Conservation (phyloP, 2,113 vertebrate species). For the Psophia crepitans region DNA sequence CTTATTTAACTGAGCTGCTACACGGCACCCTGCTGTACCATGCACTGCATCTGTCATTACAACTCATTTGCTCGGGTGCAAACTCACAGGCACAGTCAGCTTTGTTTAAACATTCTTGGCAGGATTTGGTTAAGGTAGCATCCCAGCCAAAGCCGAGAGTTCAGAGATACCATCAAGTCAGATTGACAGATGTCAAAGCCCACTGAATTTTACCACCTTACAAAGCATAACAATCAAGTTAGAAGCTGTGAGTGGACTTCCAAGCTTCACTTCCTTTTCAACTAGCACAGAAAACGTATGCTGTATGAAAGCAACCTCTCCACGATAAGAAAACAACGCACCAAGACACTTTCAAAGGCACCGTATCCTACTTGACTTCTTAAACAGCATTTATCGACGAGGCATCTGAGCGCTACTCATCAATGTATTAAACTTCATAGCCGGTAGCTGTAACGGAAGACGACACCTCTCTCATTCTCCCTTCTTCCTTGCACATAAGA, state of each 20-base stretch:
- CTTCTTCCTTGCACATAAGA: neutral
- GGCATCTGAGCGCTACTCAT: neutral
- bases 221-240: neutral
- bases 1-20: neutral
- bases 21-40: neutral
- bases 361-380: neutral
- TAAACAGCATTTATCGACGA: neutral
- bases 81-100: neutral
- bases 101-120: neutral
- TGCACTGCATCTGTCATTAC: neutral
- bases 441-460: neutral
- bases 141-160: neutral
- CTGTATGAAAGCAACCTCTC: neutral
- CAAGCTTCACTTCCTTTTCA: neutral
- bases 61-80: neutral
- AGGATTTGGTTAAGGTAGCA: rapidly evolving
- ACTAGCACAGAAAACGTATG: neutral
- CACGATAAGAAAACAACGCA: neutral
- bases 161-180: neutral
- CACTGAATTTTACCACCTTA: neutral
- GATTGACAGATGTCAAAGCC: neutral
- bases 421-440: neutral
- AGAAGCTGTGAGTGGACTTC: no score
- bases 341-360: neutral
- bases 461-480: neutral